Percentiles rank a stretch among this genome's conserved stretches.
Evolutionary conservation across 2,888 invertebrate species (phyloP).

Genomic region (Athrips mouffetella): DNA sequence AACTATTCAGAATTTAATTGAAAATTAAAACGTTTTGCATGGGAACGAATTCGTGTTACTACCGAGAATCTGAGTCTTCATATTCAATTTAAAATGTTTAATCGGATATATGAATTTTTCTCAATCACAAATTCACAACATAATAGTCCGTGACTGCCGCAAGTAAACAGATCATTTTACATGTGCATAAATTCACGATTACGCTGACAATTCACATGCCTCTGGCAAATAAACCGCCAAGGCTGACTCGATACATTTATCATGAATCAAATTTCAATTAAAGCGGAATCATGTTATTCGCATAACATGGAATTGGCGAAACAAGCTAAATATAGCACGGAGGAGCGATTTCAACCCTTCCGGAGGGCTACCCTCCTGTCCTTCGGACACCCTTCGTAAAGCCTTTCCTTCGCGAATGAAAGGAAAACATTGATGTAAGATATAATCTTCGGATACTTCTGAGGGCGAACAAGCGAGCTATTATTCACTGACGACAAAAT

Average conservation of each 20-base stretch:
- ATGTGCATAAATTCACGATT: conserved; percentile 6
- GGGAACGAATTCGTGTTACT: not conserved
- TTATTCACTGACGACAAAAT: conserved; percentile 40
- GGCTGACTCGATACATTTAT: conserved; percentile 18
- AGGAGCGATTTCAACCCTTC: conserved; percentile 56
- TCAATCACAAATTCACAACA: conserved; percentile 15
- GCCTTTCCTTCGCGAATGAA: conserved; percentile 47
- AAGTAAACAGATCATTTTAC: conserved; percentile 10
- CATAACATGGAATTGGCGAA: conserved; percentile 25
- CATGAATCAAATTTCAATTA: conserved; percentile 40
- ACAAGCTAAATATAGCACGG: conserved; percentile 25
- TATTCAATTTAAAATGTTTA: conserved; percentile 10
- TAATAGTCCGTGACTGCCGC: no score
- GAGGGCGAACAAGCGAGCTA: conserved; percentile 46
- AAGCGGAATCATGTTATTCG: conserved; percentile 34
- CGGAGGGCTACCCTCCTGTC: conserved; percentile 28
- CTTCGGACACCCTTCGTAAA: conserved; percentile 13
- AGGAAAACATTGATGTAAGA: conserved; percentile 61
- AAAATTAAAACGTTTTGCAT: conserved; percentile 26
- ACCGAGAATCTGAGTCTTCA: conserved; percentile 3
- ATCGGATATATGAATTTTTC: conserved; percentile 15
- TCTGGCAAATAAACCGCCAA: conserved; percentile 5
- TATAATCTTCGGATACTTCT: conserved; percentile 41
- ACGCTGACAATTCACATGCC: conserved; percentile 7
- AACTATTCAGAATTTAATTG: conserved; percentile 1